phyloP scores from a whole-genome alignment of 2,797 vertebrate species.

The Onychomys arenicola region DNA sequence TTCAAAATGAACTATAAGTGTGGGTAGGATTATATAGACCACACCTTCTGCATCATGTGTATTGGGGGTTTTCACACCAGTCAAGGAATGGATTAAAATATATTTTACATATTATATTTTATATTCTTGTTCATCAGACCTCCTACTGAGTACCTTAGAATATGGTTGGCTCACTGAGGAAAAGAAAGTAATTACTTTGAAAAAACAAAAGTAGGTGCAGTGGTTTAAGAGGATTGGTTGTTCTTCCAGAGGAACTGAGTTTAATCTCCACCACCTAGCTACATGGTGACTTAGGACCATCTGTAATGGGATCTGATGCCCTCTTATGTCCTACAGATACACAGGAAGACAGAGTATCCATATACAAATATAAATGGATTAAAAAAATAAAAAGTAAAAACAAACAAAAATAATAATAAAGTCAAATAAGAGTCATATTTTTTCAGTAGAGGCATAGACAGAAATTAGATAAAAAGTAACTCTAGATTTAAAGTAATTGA shows the following conservation, averaged over 20 bases:
- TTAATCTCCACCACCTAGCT: neutral
- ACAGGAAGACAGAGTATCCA: too few relatives aligned
- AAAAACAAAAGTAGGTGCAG: neutral
- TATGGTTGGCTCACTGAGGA: neutral
- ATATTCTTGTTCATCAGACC: neutral
- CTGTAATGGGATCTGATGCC: too few relatives aligned
- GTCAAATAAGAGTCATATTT: too few relatives aligned
- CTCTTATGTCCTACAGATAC: too few relatives aligned
- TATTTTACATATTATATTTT: neutral
- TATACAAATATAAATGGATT: too few relatives aligned
- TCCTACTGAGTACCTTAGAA: neutral
- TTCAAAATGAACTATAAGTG: neutral
- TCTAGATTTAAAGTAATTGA: neutral
- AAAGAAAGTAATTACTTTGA: neutral
- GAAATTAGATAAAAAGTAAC: neutral
- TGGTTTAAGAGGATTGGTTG: neutral
- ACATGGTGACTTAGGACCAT: too few relatives aligned
- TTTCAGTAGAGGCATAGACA: neutral
- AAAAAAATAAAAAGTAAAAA: neutral
- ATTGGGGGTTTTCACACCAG: too few relatives aligned
- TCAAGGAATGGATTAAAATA: too few relatives aligned
- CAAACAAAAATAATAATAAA: neutral
- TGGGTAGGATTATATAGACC: too few relatives aligned
- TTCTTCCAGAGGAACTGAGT: neutral
- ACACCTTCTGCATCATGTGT: too few relatives aligned